These are phyloP conservation scores for Drosophila ambigua DNA, from an alignment of 1,140 invertebrate genomes.

Conservation along the genomic window DNA sequence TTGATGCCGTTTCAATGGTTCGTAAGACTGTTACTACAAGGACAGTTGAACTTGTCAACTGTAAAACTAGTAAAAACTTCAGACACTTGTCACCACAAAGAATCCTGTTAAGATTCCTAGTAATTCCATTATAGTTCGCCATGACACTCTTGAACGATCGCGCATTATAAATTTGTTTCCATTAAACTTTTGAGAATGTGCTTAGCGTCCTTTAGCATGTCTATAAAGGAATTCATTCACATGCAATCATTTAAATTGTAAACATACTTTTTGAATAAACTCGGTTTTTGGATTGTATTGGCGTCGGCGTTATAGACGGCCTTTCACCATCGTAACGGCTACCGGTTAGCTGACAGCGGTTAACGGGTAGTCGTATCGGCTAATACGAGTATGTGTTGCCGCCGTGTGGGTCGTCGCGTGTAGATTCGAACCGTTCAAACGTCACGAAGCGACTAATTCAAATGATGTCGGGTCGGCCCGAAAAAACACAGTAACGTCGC, in stretches of 20 bases:
- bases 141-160: no score
- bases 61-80: no score
- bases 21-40: no score
- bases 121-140: no score
- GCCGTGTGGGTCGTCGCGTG: slow-evolving; percentile 67
- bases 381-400: slow-evolving; percentile 31
- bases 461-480: slow-evolving; percentile 74
- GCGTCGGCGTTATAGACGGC: slow-evolving; percentile 46
- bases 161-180: background rate
- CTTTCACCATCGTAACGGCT: slow-evolving; percentile 32
- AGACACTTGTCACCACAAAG: no score
- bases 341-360: slow-evolving; percentile 23
- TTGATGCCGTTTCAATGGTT: no score
- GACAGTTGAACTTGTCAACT: no score
- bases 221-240: no score
- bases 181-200: background rate
- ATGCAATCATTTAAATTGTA: slow-evolving; percentile 8
- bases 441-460: slow-evolving; percentile 84
- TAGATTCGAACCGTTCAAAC: slow-evolving; percentile 83
- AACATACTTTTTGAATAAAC: slow-evolving; percentile 44
- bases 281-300: slow-evolving; percentile 2
- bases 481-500: slow-evolving; percentile 66
- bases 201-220: no score
- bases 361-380: slow-evolving; percentile 17
- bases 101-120: no score